These are phyloP conservation scores for Choloepus didactylus DNA, from an alignment of 2,797 vertebrate species.

Conservation along the genomic window DNA sequence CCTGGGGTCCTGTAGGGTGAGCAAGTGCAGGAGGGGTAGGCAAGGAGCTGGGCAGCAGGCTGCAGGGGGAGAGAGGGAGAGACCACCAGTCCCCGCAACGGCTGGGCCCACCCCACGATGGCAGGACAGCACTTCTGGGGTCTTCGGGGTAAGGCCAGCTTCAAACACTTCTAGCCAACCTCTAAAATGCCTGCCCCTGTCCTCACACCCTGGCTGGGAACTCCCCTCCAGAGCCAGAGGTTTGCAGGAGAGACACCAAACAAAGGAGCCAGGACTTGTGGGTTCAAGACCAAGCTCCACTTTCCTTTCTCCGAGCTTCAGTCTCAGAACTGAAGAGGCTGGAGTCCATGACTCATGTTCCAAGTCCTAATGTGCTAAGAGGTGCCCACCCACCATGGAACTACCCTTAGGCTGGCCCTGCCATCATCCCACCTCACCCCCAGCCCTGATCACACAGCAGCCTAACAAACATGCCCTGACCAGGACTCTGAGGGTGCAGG, in stretches of 20 bases:
- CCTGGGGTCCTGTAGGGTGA: not conserved
- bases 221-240: not conserved
- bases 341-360: not conserved
- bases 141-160: not conserved
- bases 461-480: not conserved
- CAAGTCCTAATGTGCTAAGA: not conserved
- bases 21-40: not conserved
- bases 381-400: not conserved
- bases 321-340: not conserved
- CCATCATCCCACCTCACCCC: not conserved
- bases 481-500: not conserved
- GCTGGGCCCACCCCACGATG: not conserved
- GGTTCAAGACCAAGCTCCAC: not conserved
- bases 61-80: not conserved
- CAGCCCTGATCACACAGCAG: not conserved
- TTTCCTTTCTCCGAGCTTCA: not conserved
- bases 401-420: not conserved
- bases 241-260: not conserved
- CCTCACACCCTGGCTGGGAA: not conserved
- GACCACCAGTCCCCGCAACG: not conserved
- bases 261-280: not conserved
- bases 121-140: not conserved
- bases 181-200: accelerated
- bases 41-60: too few species aligned
- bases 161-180: not conserved